Evolutionary conservation across 2,888 invertebrate genomes (phyloP), one percentile per base, ranked within the genome.

Genomic region (Globia sparganii): DNA sequence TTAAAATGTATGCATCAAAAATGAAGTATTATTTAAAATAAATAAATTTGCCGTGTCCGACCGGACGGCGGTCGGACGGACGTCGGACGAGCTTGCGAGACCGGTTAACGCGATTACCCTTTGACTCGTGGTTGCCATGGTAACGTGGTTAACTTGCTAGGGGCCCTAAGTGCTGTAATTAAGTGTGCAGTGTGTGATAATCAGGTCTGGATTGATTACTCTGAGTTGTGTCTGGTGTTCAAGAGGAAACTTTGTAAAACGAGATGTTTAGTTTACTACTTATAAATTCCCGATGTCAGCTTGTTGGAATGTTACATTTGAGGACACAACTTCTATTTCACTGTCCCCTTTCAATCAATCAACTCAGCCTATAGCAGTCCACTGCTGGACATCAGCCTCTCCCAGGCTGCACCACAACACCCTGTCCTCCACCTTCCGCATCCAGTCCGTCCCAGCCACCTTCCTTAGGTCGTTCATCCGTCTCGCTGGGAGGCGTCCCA

Each of bases 21-120:
- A 75, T 84, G 69, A 58, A 69, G 59, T 34, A 70, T 77, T 46
- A 72, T 66, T 78, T 72, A 46, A 71, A 61, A 62, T 83, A 73
- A 85, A 80, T 62, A 62, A 75, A 77, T 78, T 75, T 73, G 46
- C 64, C n/a, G 46, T 34, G 11, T 46, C 49, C n/a, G 37, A 21
- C 56, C 71, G 72, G 67, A 66, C 58, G 28, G 64, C 21, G 49
- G 56, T n/a, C 72, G 40, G 75, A 43, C 34, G 21, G 81, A 2
- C 21, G 18, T 2, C 25, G 37, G 68, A 46, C 62, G 25, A 66
- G 59, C n/a, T 49, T 64, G 56, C 66, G 73, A 56, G 61, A 40
- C 46, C 43, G 61, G 68, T 49, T 86, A 86, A 83, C 71, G 61
- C 34, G 74, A 75, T 75, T 77, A 81, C 75, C 78, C 78, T 78